These are phyloP conservation scores for Pitta sordida DNA, from an alignment of 2,113 vertebrate genomes.

Conservation along the genomic window DNA sequence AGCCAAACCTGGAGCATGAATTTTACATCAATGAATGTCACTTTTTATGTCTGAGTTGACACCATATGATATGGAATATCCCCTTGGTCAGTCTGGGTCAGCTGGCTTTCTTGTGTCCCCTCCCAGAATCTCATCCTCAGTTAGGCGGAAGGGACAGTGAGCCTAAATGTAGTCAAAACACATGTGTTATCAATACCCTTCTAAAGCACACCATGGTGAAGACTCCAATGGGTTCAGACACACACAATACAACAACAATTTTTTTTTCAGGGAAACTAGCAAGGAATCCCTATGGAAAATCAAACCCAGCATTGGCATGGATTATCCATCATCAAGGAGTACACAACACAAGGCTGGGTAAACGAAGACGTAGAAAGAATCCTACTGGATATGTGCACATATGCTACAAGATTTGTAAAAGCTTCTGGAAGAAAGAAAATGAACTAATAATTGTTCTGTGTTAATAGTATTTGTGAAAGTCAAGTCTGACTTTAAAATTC, in stretches of 20 bases:
- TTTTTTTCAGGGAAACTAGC: neutral
- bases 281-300: neutral
- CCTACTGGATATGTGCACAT: neutral
- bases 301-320: neutral
- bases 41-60: no score
- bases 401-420: neutral
- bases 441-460: neutral
- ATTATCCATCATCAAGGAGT: neutral
- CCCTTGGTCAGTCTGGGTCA: no score
- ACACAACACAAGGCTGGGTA: neutral
- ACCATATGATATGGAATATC: no score
- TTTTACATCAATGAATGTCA: rapidly evolving
- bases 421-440: neutral
- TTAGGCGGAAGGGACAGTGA: no score
- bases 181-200: no score
- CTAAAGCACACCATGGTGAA: no score
- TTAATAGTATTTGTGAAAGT: neutral
- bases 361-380: neutral
- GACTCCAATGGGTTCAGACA: no score
- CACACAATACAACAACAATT: no score
- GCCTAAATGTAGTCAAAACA: no score
- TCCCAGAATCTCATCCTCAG: no score
- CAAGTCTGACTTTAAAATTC: neutral
- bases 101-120: no score
- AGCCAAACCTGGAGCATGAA: no score